Percentiles rank a stretch among this genome's conserved stretches.
phyloP scores from a whole-genome alignment of 2,888 invertebrate genomes.

The Margaritifera margaritifera region DNA sequence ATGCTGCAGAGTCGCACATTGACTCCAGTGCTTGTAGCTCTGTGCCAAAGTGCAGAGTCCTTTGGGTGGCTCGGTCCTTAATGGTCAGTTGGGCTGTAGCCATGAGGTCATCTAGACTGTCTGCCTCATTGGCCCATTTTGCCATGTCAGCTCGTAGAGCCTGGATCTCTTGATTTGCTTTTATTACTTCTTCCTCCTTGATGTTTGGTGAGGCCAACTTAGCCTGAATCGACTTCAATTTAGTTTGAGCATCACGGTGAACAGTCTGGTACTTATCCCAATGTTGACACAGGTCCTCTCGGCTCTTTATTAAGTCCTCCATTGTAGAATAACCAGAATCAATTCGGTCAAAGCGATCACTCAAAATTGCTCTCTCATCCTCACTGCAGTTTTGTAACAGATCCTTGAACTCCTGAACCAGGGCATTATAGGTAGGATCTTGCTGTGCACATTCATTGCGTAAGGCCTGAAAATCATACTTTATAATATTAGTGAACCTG shows the following conservation, averaged over 20 bases:
- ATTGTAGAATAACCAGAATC: conserved; percentile 82
- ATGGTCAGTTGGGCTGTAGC: conserved; percentile 59
- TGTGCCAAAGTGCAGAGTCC: conserved; percentile 63
- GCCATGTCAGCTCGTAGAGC: conserved; percentile 75
- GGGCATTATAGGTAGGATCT: conserved; percentile 83
- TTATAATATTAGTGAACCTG: neutral
- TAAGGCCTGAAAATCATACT: conserved; percentile 78
- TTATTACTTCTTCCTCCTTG: conserved; percentile 79
- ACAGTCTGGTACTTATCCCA: conserved; percentile 87
- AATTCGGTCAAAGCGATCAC: conserved; percentile 84
- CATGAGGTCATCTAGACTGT: conserved; percentile 66
- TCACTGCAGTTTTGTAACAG: conserved; percentile 82
- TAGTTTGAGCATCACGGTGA: conserved; percentile 86
- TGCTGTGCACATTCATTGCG: conserved; percentile 90
- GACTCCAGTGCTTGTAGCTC: conserved; percentile 60
- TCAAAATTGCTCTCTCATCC: conserved; percentile 83
- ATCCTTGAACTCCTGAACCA: conserved; percentile 88
- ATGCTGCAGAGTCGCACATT: conserved; percentile 53
- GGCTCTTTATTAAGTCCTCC: conserved; percentile 62
- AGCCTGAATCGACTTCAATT: conserved; percentile 85
- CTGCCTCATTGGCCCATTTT: conserved; percentile 56
- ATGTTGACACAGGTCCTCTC: conserved; percentile 66
- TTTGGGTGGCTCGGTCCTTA: conserved; percentile 66
- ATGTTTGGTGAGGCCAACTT: conserved; percentile 85
- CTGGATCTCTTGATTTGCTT: conserved; percentile 82